Base-by-base conservation (phyloP, 2,888 invertebrate genomes). In the Chaitophorus viminalis region DNA sequence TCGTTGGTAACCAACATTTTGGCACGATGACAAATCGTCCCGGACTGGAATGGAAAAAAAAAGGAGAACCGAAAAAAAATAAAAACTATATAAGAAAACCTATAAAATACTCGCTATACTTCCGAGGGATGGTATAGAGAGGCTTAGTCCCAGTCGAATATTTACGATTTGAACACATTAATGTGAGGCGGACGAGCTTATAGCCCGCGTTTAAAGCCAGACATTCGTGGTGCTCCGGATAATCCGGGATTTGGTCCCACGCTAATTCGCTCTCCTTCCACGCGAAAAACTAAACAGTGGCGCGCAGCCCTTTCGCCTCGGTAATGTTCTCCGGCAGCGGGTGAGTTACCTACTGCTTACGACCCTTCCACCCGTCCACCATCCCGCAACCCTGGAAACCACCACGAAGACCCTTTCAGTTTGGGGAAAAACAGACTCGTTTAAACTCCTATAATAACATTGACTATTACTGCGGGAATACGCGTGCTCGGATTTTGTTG, bases 121-220 rank as follows among this genome's bases (percentile, higher is more conserved):
- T 31, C 31, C 81, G 86, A 86, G 68, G 8, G 31, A 54, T 46
- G 86, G n/a, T 18, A n/a, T n/a, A n/a, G 76, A 68, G 36, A 21
- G 87, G 75, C 74, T 87, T 68, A 68, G 25, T 25, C 68, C 46
- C 33, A 11, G 46, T 68, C 68, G 76, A 11, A 85, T 85, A 85
- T 85, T 85, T 85, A 85, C 84, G 84, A 85, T 76, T 68, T 36
- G 84, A 29, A 52, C 68, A 68, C 84, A 68, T 85, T 85, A 68
- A 84, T 76, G 76, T 65, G 84, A 84, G 39, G 76, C 84, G n/a
- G 65, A 46, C 31, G 75, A 46, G 74, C 75, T 75, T 65, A 36
- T 36, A 82, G 74, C 75, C 17, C 36, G 39, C 54, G 72, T 79
- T 79, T 86, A 86, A 87, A 87, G 79, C 74, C 74, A 74, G 79